These are phyloP conservation scores for Idaea biselata DNA, from an alignment of 2,888 invertebrate genomes.

Conservation along the genomic window DNA sequence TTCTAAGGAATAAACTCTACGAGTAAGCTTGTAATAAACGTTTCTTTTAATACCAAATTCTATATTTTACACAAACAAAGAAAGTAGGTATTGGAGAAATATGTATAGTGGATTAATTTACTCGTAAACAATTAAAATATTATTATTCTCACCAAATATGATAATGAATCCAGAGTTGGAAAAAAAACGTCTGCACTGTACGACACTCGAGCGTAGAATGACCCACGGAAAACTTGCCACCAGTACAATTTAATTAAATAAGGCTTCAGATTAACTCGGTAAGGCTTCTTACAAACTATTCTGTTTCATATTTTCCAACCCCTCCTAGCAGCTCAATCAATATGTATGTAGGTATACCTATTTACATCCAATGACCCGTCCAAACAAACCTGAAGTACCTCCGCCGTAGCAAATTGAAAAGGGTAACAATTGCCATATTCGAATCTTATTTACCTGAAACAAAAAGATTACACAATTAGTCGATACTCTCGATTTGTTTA, in stretches of 20 bases:
- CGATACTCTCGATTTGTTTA: constrained; percentile 64
- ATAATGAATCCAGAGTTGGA: constrained; percentile 26
- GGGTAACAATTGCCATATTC: constrained; percentile 22
- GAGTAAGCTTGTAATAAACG: no score
- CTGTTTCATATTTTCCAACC: constrained; percentile 67
- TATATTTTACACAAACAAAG: no score
- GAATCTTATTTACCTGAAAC: constrained; percentile 65
- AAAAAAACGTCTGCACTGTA: constrained; percentile 49
- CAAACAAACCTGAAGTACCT: constrained; percentile 28
- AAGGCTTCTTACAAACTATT: constrained; percentile 74
- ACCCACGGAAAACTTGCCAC: constrained; percentile 52
- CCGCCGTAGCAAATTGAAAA: constrained; percentile 14
- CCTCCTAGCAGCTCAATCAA: constrained; percentile 32
- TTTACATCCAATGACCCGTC: constrained; percentile 7
- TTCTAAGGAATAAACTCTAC: no score
- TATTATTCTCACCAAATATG: constrained; percentile 38
- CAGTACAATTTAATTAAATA: constrained; percentile 78
- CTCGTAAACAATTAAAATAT: constrained; percentile 9
- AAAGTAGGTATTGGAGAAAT: no score
- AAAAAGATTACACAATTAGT: constrained; percentile 68
- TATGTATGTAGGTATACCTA: constrained; percentile 24
- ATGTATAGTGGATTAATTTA: no score
- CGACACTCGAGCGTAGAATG: constrained; percentile 58
- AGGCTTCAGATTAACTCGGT: constrained; percentile 76
- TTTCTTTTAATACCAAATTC: no score